A percentile compares a stretch with the other conserved stretches of the same genome.
These are phyloP conservation scores for Drosophila peninsularis DNA, from an alignment of 2,888 invertebrate species.

Conservation along the genomic window DNA sequence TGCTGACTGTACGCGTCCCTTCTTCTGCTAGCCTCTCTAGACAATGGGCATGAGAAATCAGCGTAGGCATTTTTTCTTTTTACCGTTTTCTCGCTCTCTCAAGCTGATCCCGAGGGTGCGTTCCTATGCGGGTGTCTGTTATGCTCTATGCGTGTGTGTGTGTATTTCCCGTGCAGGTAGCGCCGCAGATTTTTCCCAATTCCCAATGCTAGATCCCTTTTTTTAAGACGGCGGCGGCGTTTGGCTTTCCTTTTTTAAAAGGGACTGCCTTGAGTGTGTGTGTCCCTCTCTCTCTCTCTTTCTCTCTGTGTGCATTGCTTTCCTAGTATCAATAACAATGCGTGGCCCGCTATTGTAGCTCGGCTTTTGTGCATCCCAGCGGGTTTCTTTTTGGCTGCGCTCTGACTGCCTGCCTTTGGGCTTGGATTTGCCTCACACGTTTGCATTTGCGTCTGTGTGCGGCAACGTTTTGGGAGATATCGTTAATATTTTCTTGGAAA, in stretches of 20 bases:
- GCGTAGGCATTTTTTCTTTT: constrained; percentile 48
- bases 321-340: constrained; percentile 81
- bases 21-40: constrained; percentile 4
- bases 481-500: constrained; percentile 82
- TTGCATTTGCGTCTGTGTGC: constrained; percentile 30
- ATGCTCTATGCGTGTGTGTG: constrained; percentile 16
- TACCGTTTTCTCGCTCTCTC: constrained; percentile 16
- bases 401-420: constrained; percentile 24
- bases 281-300: neutral
- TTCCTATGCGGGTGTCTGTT: constrained; percentile 18
- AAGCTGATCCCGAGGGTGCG: constrained; percentile 41
- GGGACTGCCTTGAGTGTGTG: constrained; percentile 37
- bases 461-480: constrained; percentile 79
- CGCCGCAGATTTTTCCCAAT: constrained; percentile 55
- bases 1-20: constrained; percentile 64
- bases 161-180: constrained; percentile 47
- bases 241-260: constrained; percentile 72
- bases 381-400: constrained; percentile 40
- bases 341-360: constrained; percentile 69
- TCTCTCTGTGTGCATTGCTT: constrained; percentile 50
- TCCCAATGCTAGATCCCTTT: constrained; percentile 21
- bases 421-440: constrained; percentile 18
- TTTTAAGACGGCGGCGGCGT: constrained; percentile 54
- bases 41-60: constrained; percentile 49
- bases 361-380: constrained; percentile 75